Conservation (phyloP, 2,888 invertebrate species). For the Boloria selene region DNA sequence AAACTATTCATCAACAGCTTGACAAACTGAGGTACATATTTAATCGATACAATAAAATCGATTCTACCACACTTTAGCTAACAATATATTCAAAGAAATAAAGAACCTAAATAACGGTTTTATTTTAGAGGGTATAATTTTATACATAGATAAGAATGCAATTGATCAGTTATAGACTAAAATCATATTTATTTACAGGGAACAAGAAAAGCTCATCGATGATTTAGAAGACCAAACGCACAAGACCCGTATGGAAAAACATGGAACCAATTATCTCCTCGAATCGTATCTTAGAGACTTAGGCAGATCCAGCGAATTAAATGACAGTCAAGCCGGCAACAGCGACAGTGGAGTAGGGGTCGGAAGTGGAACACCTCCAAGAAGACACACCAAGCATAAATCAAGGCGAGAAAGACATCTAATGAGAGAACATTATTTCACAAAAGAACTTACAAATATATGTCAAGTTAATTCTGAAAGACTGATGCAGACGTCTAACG, state of each 20-base stretch:
- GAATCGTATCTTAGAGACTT: slow-evolving; percentile 86
- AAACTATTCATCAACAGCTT: slow-evolving; percentile 75
- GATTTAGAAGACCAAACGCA: slow-evolving; percentile 90
- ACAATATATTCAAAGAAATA: background rate
- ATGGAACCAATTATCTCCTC: slow-evolving; percentile 90
- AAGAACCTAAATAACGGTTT: no score
- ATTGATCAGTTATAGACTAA: background rate
- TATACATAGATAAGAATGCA: no score
- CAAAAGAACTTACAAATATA: slow-evolving; percentile 78
- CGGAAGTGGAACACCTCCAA: slow-evolving; percentile 84
- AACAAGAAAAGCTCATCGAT: slow-evolving; percentile 90
- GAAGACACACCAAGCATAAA: slow-evolving; percentile 78
- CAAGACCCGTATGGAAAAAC: slow-evolving; percentile 86
- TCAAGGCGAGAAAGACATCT: slow-evolving; percentile 79
- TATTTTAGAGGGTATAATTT: no score
- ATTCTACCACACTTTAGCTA: background rate
- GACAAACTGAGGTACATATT: slow-evolving; percentile 69
- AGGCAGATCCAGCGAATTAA: slow-evolving; percentile 70
- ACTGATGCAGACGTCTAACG: slow-evolving; percentile 67
- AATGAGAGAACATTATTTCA: slow-evolving; percentile 80
- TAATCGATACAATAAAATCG: background rate
- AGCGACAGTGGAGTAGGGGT: slow-evolving; percentile 87
- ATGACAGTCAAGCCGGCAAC: slow-evolving; percentile 84
- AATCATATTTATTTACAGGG: slow-evolving; percentile 64
- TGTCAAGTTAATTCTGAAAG: slow-evolving; percentile 79